phyloP scores from a whole-genome alignment of 1,140 invertebrate species.

The Scaptomyza hsui region DNA sequence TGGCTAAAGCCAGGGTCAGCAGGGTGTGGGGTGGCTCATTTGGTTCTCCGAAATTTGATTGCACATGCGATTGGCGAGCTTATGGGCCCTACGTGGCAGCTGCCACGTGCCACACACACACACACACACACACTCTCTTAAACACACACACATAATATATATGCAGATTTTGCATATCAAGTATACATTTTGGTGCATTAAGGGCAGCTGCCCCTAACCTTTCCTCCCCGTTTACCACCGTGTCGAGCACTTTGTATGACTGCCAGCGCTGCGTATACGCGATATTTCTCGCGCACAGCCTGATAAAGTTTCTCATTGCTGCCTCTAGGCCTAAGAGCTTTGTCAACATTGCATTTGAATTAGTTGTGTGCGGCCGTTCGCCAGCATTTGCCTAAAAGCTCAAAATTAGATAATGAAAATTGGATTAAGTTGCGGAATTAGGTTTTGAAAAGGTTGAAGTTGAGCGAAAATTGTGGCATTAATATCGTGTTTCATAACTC shows the following conservation, averaged over 20 bases:
- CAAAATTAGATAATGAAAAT: conserved; percentile 18
- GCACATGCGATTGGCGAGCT: conserved; percentile 68
- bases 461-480: too few species aligned
- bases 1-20: conserved; percentile 4
- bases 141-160: conserved; percentile 37
- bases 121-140: too few species aligned
- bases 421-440: conserved; percentile 7
- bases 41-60: conserved; percentile 74
- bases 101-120: conserved; percentile 25
- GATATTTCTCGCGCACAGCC: conserved; percentile 46
- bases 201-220: conserved; percentile 29
- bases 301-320: conserved; percentile 1
- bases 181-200: conserved; percentile 74
- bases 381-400: conserved; percentile 15
- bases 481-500: too few species aligned
- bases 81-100: conserved; percentile 39
- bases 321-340: conserved; percentile 33
- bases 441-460: too few species aligned
- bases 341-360: conserved; percentile 21
- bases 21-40: conserved; percentile 51
- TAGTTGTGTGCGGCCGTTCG: conserved; percentile 20
- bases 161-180: conserved; percentile 63
- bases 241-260: too few species aligned
- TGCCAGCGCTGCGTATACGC: conserved; percentile 59
- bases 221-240: not conserved